Conservation (phyloP, 2,113 vertebrate genomes). For the rabbit (Oryctolagus cuniculus) region DNA sequence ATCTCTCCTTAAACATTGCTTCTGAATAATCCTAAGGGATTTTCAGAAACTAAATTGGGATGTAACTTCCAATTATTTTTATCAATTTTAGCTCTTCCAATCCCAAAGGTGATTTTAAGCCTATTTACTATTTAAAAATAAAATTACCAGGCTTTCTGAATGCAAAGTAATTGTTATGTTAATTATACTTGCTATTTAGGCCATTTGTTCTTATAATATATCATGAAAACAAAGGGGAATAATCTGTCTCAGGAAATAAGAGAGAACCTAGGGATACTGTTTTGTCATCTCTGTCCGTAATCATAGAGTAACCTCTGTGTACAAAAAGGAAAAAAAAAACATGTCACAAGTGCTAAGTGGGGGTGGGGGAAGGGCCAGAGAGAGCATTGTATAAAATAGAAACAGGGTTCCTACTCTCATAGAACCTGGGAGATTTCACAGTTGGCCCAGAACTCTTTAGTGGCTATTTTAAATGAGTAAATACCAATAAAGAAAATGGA, state of each 20-base stretch:
- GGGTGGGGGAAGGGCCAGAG: not conserved
- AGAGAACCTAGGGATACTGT: not conserved
- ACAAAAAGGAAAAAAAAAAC: not conserved
- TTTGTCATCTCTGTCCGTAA: not conserved
- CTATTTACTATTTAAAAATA: constrained; percentile 70
- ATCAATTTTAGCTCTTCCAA: constrained; percentile 51
- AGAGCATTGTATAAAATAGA: not conserved
- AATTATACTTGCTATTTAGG: constrained; percentile 72
- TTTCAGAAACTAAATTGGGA: constrained; percentile 40
- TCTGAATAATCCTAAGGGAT: constrained; percentile 37
- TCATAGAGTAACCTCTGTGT: not conserved
- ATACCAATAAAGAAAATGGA: not conserved
- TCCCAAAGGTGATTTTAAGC: constrained; percentile 75
- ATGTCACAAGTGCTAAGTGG: not conserved
- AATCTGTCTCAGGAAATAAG: not conserved
- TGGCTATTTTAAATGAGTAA: not conserved
- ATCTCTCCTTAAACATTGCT: not conserved
- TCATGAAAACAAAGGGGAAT: constrained; percentile 38
- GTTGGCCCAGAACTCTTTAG: not conserved
- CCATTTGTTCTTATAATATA: constrained; percentile 63
- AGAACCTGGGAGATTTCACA: not conserved
- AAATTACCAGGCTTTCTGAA: constrained; percentile 68
- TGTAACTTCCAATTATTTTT: constrained; percentile 65
- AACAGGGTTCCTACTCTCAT: not conserved
- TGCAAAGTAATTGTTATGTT: constrained; percentile 73